Base-by-base conservation (phyloP, 1,140 invertebrate genomes). In the Apis laboriosa region DNA sequence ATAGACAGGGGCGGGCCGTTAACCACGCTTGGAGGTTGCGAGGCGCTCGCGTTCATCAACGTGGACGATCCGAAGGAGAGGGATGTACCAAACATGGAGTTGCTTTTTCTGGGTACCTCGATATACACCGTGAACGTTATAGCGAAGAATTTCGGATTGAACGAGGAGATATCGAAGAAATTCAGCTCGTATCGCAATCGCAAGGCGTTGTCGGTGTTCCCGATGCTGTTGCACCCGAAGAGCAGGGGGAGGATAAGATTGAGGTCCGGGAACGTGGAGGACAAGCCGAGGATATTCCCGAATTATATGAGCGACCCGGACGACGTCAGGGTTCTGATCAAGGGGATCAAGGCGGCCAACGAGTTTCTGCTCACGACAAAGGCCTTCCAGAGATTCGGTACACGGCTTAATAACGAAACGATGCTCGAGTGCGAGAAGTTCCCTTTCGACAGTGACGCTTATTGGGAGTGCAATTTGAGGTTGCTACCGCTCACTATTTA, bases 201-300 rank as follows among this genome's bases (percentile, higher is more conserved):
- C 0, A 0, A 5, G 0, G 34, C 34, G 34, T 43, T 43, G 4
- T 43, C 34, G 0, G 34, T 43, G 34, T 96, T 96, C 53, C 96
- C 95, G 5, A 96, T 97, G 94, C 92, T 97, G 1, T 91, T 97
- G 92, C 93, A 96, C 66, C 97, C 97, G 2, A 96, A 97, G 92
- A 97, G 97, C 55, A 95, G 94, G 74, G 98, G 97, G 3, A 95
- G 94, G 78, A 95, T 98, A 51, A 95, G 95, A 90, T 92, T 98
- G 7, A 94, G 95, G 79, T 95, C 95, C 82, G 96, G 92, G 1
- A 17, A 98, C 93, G 97, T 97, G 9, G 95, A 95, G 68, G 94
- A 95, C 15, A 96, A 97, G 89, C 98, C 98, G 0, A 92, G 96
- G n/a, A 96, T 99, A 24, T 96, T 97, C 88, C 96, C 98, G 1